phyloP scores from a whole-genome alignment of 2,888 invertebrate genomes.

The Sarcophaga carnaria region DNA sequence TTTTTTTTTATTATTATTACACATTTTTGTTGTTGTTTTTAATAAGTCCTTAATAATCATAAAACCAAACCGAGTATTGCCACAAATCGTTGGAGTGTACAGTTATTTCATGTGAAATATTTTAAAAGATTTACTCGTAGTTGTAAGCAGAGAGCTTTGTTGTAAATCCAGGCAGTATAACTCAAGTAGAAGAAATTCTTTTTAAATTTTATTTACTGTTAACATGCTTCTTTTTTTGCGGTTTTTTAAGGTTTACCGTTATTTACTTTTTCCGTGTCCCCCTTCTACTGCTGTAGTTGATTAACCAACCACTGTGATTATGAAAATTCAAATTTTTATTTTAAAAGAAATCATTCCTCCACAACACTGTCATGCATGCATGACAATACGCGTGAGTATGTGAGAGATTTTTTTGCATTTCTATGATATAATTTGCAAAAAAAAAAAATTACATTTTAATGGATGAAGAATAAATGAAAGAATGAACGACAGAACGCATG shows the following conservation, averaged over 20 bases:
- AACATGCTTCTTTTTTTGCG: neutral
- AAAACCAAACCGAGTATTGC: neutral
- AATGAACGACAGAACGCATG: neutral
- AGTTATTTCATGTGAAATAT: too few species aligned
- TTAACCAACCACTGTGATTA: neutral
- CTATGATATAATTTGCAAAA: neutral
- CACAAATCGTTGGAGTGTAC: neutral
- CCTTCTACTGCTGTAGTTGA: constrained; percentile 1
- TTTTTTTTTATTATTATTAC: too few species aligned
- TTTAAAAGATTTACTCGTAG: neutral
- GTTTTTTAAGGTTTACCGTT: neutral
- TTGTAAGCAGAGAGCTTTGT: neutral
- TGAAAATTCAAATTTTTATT: constrained; percentile 15
- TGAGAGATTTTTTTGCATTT: neutral
- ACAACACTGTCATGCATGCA: constrained; percentile 10
- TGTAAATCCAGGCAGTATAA: too few species aligned
- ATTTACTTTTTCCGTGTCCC: neutral
- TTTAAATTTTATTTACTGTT: neutral
- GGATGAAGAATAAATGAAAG: neutral
- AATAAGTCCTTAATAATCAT: neutral
- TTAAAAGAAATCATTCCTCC: constrained; percentile 9
- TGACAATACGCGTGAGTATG: neutral
- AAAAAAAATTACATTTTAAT: neutral
- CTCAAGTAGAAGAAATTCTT: neutral
- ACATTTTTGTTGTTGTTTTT: neutral